Evolutionary conservation across 2,888 invertebrate genomes (phyloP).

Genomic region (Campoplex nolae): DNA sequence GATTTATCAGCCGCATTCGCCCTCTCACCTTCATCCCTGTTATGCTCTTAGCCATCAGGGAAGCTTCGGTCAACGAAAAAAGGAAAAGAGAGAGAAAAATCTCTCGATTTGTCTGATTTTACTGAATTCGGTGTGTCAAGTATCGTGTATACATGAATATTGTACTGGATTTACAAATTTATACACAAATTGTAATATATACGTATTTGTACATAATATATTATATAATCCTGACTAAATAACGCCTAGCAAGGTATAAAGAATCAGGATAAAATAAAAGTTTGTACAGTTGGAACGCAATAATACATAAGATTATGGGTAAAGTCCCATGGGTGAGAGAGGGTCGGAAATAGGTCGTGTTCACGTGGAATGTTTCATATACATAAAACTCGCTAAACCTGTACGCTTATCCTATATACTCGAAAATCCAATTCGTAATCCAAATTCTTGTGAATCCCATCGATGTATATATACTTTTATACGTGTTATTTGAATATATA

Average conservation of each 20-base stretch:
- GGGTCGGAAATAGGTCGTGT: conserved; percentile 12
- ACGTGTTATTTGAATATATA: not conserved
- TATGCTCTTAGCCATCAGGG: not conserved
- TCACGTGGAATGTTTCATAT: not conserved
- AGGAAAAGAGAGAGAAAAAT: not conserved
- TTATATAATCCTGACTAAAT: not conserved
- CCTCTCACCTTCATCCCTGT: not conserved
- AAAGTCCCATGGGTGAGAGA: conserved; percentile 19
- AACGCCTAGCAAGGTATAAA: not conserved
- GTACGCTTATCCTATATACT: not conserved
- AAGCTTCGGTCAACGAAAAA: conserved; percentile 12
- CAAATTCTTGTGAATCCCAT: conserved; percentile 52
- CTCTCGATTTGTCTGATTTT: conserved; percentile 34
- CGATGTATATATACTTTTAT: conserved; percentile 39
- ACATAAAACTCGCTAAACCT: conserved; percentile 27
- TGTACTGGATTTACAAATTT: not conserved
- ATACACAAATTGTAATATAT: not conserved
- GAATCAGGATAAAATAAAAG: not conserved
- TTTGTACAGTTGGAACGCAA: not conserved
- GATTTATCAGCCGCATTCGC: not conserved
- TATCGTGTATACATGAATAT: not conserved
- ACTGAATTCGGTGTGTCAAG: not conserved
- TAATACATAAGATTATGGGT: conserved; percentile 18
- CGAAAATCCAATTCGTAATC: not conserved
- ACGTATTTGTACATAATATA: not conserved